These are phyloP conservation scores for Leptopilina myrica DNA, from an alignment of 2,888 invertebrate genomes.

Conservation along the genomic window DNA sequence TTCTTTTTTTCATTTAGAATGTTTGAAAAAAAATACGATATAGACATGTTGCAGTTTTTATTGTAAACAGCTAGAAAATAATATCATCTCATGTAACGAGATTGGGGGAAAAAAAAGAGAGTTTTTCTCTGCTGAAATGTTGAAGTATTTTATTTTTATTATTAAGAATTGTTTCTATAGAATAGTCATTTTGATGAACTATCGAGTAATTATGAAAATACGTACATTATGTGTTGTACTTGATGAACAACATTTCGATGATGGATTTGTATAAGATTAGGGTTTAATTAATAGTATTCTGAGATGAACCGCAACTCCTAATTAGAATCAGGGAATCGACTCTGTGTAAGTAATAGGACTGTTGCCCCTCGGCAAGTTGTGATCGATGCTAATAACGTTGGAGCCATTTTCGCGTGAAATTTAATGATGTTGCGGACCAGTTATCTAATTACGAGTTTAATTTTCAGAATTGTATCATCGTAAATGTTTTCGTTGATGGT, in stretches of 20 bases:
- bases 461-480: slow-evolving; percentile 6
- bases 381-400: slow-evolving; percentile 38
- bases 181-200: too few relatives aligned
- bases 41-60: too few relatives aligned
- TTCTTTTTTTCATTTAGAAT: neutral
- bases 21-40: neutral
- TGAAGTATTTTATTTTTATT: too few relatives aligned
- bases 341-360: slow-evolving; percentile 37
- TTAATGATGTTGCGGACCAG: slow-evolving; percentile 26
- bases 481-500: neutral
- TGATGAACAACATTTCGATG: neutral
- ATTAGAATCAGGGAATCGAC: slow-evolving; percentile 36
- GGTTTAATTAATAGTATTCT: slow-evolving; percentile 20
- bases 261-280: neutral
- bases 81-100: too few relatives aligned
- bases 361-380: slow-evolving; percentile 28
- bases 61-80: too few relatives aligned
- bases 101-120: too few relatives aligned
- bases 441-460: slow-evolving; percentile 11
- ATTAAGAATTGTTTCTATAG: too few relatives aligned
- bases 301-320: slow-evolving; percentile 1
- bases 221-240: too few relatives aligned
- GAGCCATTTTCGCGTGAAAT: slow-evolving; percentile 31
- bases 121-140: too few relatives aligned
- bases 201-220: too few relatives aligned